Conservation (phyloP, 2,888 invertebrate genomes). For the Brassicogethes aeneus region DNA sequence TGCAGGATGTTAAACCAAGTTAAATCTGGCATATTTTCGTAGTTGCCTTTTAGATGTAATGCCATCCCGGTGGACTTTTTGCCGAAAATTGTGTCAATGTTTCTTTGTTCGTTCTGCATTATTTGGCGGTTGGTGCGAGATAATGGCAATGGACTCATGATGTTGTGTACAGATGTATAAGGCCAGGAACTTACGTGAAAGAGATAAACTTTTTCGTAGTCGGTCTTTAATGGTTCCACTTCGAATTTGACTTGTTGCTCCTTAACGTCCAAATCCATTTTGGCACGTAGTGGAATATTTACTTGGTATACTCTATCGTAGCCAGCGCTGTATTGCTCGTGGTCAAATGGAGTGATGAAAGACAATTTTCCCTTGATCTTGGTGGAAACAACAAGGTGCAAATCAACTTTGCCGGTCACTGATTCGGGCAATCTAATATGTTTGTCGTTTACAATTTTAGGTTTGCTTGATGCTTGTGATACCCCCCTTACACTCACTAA, state of each 20-base stretch:
- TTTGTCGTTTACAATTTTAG: conserved; percentile 28
- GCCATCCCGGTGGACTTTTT: conserved; percentile 44
- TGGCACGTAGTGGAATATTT: conserved; percentile 45
- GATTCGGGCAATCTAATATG: conserved; percentile 31
- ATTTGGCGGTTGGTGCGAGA: conserved; percentile 43
- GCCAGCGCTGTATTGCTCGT: conserved; percentile 50
- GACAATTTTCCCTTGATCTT: conserved; percentile 54
- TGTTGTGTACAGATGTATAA: conserved; percentile 51
- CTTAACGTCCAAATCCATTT: conserved; percentile 43
- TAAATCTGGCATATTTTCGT: conserved; percentile 36
- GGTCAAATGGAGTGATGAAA: conserved; percentile 55
- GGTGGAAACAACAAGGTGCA: conserved; percentile 45
- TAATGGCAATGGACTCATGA: conserved; percentile 46
- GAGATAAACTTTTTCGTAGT: conserved; percentile 44
- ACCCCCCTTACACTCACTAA: conserved; percentile 49
- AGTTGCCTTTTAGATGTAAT: conserved; percentile 46
- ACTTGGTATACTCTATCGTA: conserved; percentile 51
- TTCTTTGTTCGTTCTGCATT: conserved; percentile 20
- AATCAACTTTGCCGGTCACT: conserved; percentile 41
- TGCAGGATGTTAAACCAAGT: conserved; percentile 18
- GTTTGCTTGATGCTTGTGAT: conserved; percentile 40
- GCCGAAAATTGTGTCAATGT: conserved; percentile 38
- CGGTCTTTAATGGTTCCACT: conserved; percentile 44
- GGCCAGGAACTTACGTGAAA: conserved; percentile 55
- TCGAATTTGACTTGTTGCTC: conserved; percentile 42